phyloP scores from a whole-genome alignment of 2,113 vertebrate species.

The Cariama cristata region DNA sequence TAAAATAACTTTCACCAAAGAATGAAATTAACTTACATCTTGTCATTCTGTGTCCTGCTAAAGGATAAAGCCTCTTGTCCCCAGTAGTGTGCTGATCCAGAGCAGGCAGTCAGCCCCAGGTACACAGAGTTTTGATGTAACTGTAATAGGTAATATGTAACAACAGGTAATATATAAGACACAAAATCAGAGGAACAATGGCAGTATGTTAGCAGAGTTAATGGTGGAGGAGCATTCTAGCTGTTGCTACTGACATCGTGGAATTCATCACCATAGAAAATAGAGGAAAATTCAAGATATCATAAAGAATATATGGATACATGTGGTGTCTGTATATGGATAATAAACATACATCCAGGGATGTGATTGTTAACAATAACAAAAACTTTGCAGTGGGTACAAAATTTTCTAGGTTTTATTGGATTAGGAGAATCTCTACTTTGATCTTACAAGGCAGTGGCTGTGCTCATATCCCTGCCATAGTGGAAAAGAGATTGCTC shows the following conservation, averaged over 20 bases:
- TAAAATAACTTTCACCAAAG: not conserved
- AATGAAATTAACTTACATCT: not conserved
- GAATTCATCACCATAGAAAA: not conserved
- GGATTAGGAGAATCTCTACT: not conserved
- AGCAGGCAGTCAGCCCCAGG: not conserved
- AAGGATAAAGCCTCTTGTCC: not conserved
- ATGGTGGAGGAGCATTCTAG: not conserved
- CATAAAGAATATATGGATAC: not conserved
- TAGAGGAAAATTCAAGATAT: not conserved
- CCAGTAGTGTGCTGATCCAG: not conserved
- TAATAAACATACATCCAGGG: not conserved
- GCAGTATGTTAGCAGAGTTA: not conserved
- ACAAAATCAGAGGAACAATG: not conserved
- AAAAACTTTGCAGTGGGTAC: not conserved
- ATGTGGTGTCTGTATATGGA: not conserved
- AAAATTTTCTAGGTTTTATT: not conserved
- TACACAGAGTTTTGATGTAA: not conserved
- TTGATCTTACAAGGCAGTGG: not conserved
- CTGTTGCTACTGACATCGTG: not conserved
- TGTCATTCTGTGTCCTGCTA: not conserved
- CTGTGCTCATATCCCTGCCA: not conserved
- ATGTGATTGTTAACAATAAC: not conserved
- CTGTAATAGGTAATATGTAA: not conserved
- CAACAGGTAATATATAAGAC: not conserved
- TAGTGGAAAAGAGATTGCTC: not conserved